Evolutionary conservation across 1,140 invertebrate species (phyloP).

Genomic region (Diploscapter pachys): DNA sequence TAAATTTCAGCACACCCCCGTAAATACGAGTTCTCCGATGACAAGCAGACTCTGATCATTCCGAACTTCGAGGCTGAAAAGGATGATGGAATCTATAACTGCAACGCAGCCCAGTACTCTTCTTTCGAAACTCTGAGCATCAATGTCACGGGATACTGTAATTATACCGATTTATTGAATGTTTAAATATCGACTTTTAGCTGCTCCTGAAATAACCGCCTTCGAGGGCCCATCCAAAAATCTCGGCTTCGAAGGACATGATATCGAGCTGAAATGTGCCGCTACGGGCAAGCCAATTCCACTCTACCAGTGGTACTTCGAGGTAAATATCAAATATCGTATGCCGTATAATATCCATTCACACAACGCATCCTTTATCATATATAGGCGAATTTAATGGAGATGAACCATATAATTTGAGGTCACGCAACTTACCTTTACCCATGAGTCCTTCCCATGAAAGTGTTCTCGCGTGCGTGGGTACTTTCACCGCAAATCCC

Average conservation of each 20-base stretch:
- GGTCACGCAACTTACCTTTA: too few species aligned
- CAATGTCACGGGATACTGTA: constrained; percentile 40
- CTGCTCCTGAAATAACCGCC: constrained; percentile 34
- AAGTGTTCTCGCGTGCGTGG: too few species aligned
- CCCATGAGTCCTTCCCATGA: too few species aligned
- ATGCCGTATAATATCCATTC: not conserved
- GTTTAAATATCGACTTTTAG: constrained; percentile 20
- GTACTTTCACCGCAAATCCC: too few species aligned
- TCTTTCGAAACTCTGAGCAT: constrained; percentile 38
- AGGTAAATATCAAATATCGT: constrained; percentile 22
- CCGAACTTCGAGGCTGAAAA: constrained; percentile 33
- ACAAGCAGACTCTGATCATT: constrained; percentile 36
- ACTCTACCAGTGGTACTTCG: constrained; percentile 34
- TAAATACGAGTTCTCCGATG: constrained; percentile 35
- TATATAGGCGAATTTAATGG: too few species aligned
- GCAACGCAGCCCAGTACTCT: constrained; percentile 38
- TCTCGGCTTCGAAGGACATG: constrained; percentile 33
- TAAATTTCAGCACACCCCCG: constrained; percentile 33
- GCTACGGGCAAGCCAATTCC: constrained; percentile 39
- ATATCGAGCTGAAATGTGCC: constrained; percentile 33
- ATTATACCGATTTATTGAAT: constrained; percentile 3
- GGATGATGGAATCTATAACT: constrained; percentile 40
- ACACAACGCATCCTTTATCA: not conserved
- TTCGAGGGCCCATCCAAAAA: constrained; percentile 32
- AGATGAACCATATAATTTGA: too few species aligned